phyloP scores from a whole-genome alignment of 2,888 invertebrate species.

The Pedicia rivosa region DNA sequence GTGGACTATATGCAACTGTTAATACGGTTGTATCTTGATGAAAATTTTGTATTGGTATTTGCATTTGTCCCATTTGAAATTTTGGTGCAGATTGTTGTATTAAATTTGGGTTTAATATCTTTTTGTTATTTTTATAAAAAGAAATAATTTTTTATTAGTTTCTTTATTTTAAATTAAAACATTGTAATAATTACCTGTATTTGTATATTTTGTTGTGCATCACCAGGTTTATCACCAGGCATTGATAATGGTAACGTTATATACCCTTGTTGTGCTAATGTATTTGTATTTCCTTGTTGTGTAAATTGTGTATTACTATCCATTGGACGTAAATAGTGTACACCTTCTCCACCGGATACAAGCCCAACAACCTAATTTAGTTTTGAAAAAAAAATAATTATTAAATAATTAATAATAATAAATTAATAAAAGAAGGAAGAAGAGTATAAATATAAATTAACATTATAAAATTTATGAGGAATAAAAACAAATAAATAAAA shows the following conservation, averaged over 20 bases:
- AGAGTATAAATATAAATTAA: not conserved
- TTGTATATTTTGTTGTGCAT: slow-evolving; percentile 62
- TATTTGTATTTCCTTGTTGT: slow-evolving; percentile 15
- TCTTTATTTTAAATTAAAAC: no score
- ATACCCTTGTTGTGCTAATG: slow-evolving; percentile 38
- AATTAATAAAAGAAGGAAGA: slow-evolving; percentile 2
- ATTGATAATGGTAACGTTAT: slow-evolving; percentile 66
- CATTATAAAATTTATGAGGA: slow-evolving; percentile 9
- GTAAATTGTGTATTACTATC: slow-evolving; percentile 31
- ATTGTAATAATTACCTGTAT: slow-evolving; percentile 56
- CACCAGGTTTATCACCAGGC: slow-evolving; percentile 57
- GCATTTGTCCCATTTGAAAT: slow-evolving; percentile 53
- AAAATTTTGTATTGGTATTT: slow-evolving; percentile 59
- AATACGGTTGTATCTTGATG: slow-evolving; percentile 59
- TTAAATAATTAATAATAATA: no score
- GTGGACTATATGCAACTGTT: slow-evolving; percentile 56
- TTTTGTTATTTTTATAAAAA: no score
- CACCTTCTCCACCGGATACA: slow-evolving; percentile 49
- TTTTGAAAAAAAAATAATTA: no score
- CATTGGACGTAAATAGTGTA: slow-evolving; percentile 54
- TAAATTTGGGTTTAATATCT: slow-evolving; percentile 31
- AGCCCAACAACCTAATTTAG: slow-evolving; percentile 51
- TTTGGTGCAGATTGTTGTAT: slow-evolving; percentile 39
- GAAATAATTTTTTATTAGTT: no score
- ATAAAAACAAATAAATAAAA: not conserved